Evolutionary conservation across 1,140 invertebrate species (phyloP).

Genomic region (Brachionus plicatilis): DNA sequence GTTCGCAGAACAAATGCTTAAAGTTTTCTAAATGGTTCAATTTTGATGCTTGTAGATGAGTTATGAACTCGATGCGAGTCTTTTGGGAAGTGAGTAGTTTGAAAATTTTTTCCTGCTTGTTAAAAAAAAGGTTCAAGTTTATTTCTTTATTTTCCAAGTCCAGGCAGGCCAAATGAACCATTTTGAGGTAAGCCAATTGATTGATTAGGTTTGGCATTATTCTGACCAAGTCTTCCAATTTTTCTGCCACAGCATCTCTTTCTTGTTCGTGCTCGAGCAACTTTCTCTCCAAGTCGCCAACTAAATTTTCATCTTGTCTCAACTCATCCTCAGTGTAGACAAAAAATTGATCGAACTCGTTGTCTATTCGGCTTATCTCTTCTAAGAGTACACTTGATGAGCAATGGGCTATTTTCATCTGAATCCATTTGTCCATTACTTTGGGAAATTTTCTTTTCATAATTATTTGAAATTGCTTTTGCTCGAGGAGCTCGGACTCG

Average conservation of each 20-base stretch:
- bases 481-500: neutral
- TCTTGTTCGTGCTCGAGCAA: neutral
- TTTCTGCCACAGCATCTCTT: neutral
- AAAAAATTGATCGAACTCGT: slow-evolving; percentile 32
- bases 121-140: neutral
- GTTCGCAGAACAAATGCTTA: neutral
- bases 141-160: slow-evolving; percentile 21
- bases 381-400: neutral
- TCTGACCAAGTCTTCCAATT: neutral
- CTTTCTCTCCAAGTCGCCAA: neutral
- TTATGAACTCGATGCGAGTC: neutral
- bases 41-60: neutral
- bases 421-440: slow-evolving; percentile 17
- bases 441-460: slow-evolving; percentile 35
- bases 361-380: neutral
- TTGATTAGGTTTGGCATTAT: slow-evolving; percentile 17
- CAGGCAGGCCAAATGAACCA: neutral
- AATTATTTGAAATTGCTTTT: slow-evolving; percentile 16
- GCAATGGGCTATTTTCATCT: neutral
- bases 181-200: slow-evolving; percentile 14
- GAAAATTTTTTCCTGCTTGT: slow-evolving; percentile 11
- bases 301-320: neutral
- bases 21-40: slow-evolving; percentile 13
- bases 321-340: neutral
- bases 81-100: neutral